phyloP scores from a whole-genome alignment of 2,888 invertebrate genomes.

The Ectemnius continuus region DNA sequence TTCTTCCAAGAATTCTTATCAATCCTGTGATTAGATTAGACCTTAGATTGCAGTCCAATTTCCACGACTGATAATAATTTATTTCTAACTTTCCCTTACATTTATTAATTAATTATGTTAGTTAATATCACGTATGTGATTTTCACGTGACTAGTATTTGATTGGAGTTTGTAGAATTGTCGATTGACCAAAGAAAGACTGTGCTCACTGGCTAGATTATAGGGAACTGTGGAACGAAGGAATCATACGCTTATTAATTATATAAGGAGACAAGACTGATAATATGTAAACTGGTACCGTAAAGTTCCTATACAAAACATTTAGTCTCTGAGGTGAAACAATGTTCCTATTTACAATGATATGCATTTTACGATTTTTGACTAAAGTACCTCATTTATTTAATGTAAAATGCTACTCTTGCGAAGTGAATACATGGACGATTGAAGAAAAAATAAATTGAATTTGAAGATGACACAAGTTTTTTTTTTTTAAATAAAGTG shows the following conservation, averaged over 20 bases:
- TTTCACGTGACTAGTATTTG: too few relatives aligned
- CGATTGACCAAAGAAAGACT: slow-evolving; percentile 42
- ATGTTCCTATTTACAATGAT: neutral
- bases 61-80: too few relatives aligned
- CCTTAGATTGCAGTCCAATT: too few relatives aligned
- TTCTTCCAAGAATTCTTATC: too few relatives aligned
- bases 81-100: too few relatives aligned
- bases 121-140: too few relatives aligned
- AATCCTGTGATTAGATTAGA: too few relatives aligned
- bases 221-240: neutral
- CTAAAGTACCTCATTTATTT: too few relatives aligned
- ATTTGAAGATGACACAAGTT: neutral
- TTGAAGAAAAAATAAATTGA: neutral
- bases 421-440: neutral
- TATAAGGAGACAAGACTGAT: slow-evolving; percentile 62
- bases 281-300: slow-evolving; percentile 45
- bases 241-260: slow-evolving; percentile 41
- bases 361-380: neutral
- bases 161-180: slow-evolving; percentile 23
- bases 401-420: too few relatives aligned
- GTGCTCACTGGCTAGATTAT: slow-evolving; percentile 19
- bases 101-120: too few relatives aligned
- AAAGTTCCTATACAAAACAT: slow-evolving; percentile 58
- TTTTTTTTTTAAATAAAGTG: too few relatives aligned
- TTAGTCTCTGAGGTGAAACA: neutral